Evolutionary conservation across 2,113 vertebrate genomes (phyloP).

Genomic region (Prunella himalayana): DNA sequence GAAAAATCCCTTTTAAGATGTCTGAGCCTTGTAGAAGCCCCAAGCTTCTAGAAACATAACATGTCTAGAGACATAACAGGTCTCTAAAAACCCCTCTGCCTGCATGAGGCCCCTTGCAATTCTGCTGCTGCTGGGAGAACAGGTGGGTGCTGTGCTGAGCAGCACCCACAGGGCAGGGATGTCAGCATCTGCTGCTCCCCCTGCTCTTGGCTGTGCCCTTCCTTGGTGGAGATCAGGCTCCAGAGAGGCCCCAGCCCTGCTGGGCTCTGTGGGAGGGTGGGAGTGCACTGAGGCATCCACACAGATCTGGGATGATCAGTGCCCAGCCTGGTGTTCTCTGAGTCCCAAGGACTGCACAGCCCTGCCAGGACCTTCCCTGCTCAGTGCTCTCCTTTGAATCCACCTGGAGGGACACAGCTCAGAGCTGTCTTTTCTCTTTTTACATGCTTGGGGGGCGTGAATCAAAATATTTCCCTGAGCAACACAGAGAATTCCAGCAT

Average conservation of each 20-base stretch:
- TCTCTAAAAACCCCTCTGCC: neutral
- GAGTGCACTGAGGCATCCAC: too few species aligned
- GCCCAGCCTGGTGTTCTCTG: neutral
- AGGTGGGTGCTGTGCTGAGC: fast-evolving
- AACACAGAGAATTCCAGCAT: neutral
- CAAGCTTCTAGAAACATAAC: neutral
- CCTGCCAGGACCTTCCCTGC: neutral
- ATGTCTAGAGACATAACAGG: too few species aligned
- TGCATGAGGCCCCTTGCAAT: neutral
- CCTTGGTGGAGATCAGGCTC: neutral
- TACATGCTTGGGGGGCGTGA: fast-evolving
- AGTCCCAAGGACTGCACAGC: fast-evolving
- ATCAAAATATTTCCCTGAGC: neutral
- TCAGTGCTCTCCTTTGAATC: neutral
- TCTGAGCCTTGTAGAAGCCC: neutral
- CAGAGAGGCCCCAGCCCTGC: neutral
- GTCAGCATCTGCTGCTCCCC: fast-evolving
- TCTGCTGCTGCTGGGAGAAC: fast-evolving
- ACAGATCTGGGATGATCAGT: neutral
- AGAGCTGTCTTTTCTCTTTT: neutral
- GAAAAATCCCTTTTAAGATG: neutral
- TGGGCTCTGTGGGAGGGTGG: neutral
- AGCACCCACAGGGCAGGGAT: fast-evolving
- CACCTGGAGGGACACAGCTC: neutral
- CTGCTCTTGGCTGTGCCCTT: neutral